Percentiles rank a stretch among this genome's conserved stretches.
Evolutionary conservation across 2,888 invertebrate genomes (phyloP).

Genomic region (Eugnorisma glareosa): DNA sequence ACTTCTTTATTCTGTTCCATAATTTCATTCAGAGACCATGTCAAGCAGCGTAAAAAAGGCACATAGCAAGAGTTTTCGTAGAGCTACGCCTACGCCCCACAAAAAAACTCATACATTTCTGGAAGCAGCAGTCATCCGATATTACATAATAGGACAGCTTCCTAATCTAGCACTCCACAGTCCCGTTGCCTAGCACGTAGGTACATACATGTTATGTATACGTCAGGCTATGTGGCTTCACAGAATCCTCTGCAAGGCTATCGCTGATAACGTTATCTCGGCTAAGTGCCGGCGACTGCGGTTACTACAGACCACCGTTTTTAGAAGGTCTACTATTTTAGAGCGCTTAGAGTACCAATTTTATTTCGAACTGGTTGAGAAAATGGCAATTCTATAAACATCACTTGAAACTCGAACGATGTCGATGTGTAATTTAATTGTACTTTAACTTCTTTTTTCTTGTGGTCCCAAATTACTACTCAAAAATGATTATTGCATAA

Average conservation of each 20-base stretch:
- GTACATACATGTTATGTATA: slow-evolving; percentile 50
- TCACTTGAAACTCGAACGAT: slow-evolving; percentile 2
- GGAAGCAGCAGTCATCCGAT: not conserved
- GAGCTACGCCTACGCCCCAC: not conserved
- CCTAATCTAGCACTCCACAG: slow-evolving; percentile 40
- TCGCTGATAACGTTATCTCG: slow-evolving; percentile 88
- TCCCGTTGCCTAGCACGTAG: slow-evolving; percentile 38
- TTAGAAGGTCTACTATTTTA: slow-evolving; percentile 56
- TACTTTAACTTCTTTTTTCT: no score
- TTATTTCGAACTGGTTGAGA: not conserved
- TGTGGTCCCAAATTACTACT: no score
- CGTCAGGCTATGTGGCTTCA: slow-evolving; percentile 71
- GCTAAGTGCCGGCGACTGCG: slow-evolving; percentile 69
- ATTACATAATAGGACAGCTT: slow-evolving; percentile 44
- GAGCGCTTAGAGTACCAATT: not conserved
- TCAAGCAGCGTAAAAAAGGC: not conserved
- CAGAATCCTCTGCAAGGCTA: slow-evolving; percentile 89
- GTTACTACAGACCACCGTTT: slow-evolving; percentile 66
- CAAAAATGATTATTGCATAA: no score
- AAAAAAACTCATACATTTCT: slow-evolving; percentile 12
- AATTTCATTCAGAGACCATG: not conserved
- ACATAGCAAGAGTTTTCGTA: not conserved
- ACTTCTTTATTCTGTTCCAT: not conserved
- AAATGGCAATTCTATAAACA: not conserved
- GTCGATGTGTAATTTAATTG: no score